Evolutionary conservation across 2,888 invertebrate genomes (phyloP).

Genomic region (Eupeodes latifasciatus): DNA sequence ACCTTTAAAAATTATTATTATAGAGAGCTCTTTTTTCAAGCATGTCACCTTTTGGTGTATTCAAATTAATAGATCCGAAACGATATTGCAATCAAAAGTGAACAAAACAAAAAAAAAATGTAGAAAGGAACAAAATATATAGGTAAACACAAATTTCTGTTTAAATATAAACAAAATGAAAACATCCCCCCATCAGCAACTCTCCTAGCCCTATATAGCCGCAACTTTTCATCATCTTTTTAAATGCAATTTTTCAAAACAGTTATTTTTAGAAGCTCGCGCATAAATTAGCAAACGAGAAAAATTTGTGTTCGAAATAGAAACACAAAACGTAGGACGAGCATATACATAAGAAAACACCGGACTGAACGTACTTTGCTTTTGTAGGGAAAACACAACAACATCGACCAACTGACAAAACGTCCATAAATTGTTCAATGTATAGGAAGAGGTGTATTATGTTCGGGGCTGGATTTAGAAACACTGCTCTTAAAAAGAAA

Average conservation of each 20-base stretch:
- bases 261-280: constrained; percentile 44
- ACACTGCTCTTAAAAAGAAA: too few species aligned
- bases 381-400: constrained; percentile 46
- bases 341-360: neutral
- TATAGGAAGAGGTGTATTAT: neutral
- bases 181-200: neutral
- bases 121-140: neutral
- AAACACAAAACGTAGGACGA: neutral
- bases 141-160: neutral
- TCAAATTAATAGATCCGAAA: constrained; percentile 18
- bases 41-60: neutral
- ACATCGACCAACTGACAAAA: constrained; percentile 62
- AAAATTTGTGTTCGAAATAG: constrained; percentile 6
- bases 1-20: neutral
- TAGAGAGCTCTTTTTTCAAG: neutral
- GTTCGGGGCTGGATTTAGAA: neutral
- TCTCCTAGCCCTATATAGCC: too few species aligned
- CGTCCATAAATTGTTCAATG: constrained; percentile 69
- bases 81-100: constrained; percentile 28
- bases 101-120: constrained; percentile 11
- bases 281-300: constrained; percentile 51
- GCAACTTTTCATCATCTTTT: constrained; percentile 7
- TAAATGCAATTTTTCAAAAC: constrained; percentile 46
- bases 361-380: neutral
- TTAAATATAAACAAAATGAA: neutral